A percentile compares a stretch with the other conserved stretches of the same genome.
Evolutionary conservation across 2,797 vertebrate genomes (phyloP).

Genomic region (Glyptemys insculpta): DNA sequence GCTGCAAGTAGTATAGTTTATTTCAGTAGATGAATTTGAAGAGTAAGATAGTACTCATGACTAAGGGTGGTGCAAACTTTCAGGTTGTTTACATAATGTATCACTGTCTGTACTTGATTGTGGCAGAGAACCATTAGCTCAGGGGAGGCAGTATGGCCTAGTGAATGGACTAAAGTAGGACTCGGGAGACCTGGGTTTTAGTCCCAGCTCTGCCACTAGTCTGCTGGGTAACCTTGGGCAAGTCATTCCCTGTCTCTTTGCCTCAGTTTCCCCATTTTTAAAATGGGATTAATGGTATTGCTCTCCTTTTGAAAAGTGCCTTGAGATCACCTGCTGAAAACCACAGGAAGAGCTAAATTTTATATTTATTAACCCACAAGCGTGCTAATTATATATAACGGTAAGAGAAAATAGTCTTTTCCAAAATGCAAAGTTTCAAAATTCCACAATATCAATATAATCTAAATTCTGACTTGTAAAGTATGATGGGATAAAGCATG

Average conservation of each 20-base stretch:
- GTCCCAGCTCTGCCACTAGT: not conserved
- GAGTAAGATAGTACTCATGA: not conserved
- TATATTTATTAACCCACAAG: not conserved
- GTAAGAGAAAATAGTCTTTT: conserved; percentile 22
- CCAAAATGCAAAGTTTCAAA: not conserved
- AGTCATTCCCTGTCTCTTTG: not conserved
- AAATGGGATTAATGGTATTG: not conserved
- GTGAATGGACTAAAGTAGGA: not conserved
- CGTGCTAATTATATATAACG: not conserved
- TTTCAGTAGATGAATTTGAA: not conserved
- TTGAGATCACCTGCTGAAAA: not conserved
- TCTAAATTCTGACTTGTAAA: conserved; percentile 12
- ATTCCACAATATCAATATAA: not conserved
- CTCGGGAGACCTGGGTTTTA: not conserved
- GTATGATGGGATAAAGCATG: not conserved
- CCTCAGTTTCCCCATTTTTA: not conserved
- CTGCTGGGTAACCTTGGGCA: too few relatives aligned
- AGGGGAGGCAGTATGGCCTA: not conserved
- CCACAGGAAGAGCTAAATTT: not conserved
- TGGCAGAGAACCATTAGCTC: not conserved
- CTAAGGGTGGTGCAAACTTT: not conserved
- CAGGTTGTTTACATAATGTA: not conserved
- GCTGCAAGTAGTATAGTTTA: not conserved
- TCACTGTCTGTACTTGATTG: not conserved
- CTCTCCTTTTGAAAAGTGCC: accelerated